These are phyloP conservation scores for Ammospiza nelsoni DNA, from an alignment of 2,113 vertebrate genomes.

Conservation along the genomic window DNA sequence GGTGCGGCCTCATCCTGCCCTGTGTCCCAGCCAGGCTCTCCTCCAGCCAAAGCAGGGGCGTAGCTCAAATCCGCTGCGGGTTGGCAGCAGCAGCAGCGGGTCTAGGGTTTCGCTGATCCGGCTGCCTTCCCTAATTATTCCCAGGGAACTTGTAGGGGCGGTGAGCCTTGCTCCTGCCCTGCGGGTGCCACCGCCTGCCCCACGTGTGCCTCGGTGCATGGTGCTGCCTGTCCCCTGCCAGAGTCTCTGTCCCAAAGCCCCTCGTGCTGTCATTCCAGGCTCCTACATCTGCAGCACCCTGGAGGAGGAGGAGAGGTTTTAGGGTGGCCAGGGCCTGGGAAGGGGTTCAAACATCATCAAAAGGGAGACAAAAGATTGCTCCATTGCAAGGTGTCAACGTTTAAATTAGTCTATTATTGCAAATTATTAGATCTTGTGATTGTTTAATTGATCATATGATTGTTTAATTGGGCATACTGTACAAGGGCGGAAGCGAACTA, in stretches of 20 bases:
- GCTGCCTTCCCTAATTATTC: slow-evolving; percentile 55
- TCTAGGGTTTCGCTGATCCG: slow-evolving; percentile 55
- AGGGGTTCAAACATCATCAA: background rate
- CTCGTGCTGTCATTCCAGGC: fast-evolving
- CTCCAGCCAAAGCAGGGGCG: slow-evolving; percentile 54
- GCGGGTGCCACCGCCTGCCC: background rate
- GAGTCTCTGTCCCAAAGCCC: background rate
- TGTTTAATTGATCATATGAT: slow-evolving; percentile 62
- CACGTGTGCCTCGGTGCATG: fast-evolving
- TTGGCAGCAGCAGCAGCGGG: slow-evolving; percentile 20
- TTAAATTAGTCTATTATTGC: slow-evolving; percentile 68
- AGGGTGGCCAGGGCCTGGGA: background rate
- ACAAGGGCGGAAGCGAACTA: slow-evolving; percentile 45
- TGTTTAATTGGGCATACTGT: slow-evolving; percentile 62
- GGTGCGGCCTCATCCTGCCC: background rate
- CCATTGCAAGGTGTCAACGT: background rate
- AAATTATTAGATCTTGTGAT: slow-evolving; percentile 70
- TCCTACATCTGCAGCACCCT: background rate
- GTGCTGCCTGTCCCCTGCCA: background rate
- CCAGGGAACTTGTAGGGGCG: background rate
- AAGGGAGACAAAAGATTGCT: background rate
- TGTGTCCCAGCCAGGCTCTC: background rate
- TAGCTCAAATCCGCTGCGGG: slow-evolving; percentile 14
- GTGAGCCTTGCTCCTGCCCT: background rate
- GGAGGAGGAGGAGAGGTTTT: background rate